Percentiles rank a stretch among this genome's conserved stretches.
Conservation (phyloP, 2,113 vertebrate genomes). For the Prionailurus bengalensis region DNA sequence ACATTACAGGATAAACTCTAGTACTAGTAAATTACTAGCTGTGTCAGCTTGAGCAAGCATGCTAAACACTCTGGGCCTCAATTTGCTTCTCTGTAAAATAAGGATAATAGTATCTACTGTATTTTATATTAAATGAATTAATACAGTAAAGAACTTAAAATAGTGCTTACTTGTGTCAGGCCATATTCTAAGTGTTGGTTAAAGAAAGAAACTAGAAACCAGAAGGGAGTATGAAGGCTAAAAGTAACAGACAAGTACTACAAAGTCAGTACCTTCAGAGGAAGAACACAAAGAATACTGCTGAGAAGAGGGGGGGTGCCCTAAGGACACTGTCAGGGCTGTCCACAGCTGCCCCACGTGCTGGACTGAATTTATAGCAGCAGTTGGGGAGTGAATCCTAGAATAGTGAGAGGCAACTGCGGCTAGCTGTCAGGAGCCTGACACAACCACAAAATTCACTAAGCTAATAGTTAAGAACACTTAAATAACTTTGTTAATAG, state of each 20-base stretch:
- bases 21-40: background rate
- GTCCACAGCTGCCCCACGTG: background rate
- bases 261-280: background rate
- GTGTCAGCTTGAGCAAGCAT: background rate
- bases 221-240: background rate
- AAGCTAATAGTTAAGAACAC: background rate
- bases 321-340: background rate
- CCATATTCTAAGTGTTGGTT: background rate
- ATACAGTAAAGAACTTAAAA: background rate
- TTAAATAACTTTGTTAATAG: background rate
- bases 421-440: background rate
- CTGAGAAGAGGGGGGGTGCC: background rate
- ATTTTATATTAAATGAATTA: background rate
- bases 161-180: background rate
- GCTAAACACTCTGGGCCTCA: background rate
- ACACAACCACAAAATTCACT: background rate
- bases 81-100: constrained; percentile 41
- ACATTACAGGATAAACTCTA: background rate
- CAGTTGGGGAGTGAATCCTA: background rate
- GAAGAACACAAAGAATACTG: background rate
- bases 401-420: background rate
- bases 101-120: background rate
- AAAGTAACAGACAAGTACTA: background rate
- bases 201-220: constrained; percentile 48
- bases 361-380: background rate